Evolutionary conservation across 1,140 invertebrate genomes (phyloP), one percentile per base, ranked within the genome.

Genomic region (Rhizoglyphus robini): DNA sequence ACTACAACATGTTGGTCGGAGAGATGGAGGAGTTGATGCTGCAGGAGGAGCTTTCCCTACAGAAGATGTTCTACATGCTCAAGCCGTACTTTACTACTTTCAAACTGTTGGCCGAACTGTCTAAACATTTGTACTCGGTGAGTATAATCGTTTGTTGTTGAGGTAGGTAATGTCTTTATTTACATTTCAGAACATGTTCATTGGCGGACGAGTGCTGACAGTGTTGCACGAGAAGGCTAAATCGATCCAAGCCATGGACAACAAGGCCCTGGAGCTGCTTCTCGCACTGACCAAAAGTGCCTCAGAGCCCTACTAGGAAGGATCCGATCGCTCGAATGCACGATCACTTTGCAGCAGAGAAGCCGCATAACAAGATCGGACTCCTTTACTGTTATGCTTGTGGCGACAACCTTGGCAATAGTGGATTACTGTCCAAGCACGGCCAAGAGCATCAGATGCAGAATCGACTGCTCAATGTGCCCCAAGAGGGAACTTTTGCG

Each of bases 51-150:
- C 74, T 96, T 60, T 87, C 84, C 67, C 77, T 96, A 38, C 88
- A 95, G 73, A 93, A 92, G 73, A 73, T 96, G 49, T 90, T 88
- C 82, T 95, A 88, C 76, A 92, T 88, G 75, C 79, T 95, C 57
- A 84, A 93, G 72, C 85, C 88, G 0, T 88, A 86, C 20, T 82
- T 90, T 76, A 81, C 83, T 63, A 86, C 86, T 15, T 84, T 96
- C 82, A 83, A 87, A 69, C 83, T 90, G 68, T 75, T 96, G 30
- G 84, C 86, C 31, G 83, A 84, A 66, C 83, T 90, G 46, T 81
- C 87, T 3, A 18, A 15, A 5, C 65, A 68, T 47, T 46, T 68
- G 36, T 27, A 34, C 18, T 49, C 54, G 62, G 66, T 67, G 65
- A 4, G 20, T n/a, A n/a, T n/a, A n/a, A n/a, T n/a, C n/a, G n/a